phyloP scores from a whole-genome alignment of 2,888 invertebrate species.

The Drosophila robusta region DNA sequence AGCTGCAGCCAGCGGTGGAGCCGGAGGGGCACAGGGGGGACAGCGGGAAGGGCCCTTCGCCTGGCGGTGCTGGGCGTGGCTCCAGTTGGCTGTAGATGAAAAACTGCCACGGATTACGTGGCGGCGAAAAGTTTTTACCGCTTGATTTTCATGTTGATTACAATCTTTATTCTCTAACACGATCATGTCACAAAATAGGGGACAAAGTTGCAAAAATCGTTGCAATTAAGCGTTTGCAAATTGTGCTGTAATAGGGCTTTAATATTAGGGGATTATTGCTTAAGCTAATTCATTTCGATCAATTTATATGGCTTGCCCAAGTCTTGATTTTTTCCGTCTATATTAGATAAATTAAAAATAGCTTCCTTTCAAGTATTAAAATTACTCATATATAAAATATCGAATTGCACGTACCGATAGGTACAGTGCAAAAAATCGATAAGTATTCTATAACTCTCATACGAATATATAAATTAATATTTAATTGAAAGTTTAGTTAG shows the following conservation, averaged over 20 bases:
- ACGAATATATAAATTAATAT: no score
- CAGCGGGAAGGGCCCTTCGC: not conserved
- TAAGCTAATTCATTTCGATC: no score
- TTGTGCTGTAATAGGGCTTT: not conserved
- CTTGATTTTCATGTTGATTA: slow-evolving; percentile 76
- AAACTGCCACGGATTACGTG: slow-evolving; percentile 63
- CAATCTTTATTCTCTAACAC: slow-evolving; percentile 55
- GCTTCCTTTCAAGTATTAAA: no score
- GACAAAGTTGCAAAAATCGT: not conserved
- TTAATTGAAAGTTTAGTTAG: no score
- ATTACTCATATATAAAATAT: no score
- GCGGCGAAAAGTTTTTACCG: slow-evolving; percentile 57
- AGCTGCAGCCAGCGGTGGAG: slow-evolving; percentile 22
- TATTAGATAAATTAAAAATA: no score
- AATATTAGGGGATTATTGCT: not conserved
- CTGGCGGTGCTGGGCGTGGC: slow-evolving; percentile 39
- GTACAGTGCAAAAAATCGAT: no score
- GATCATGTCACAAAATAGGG: slow-evolving; percentile 21
- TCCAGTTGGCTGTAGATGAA: slow-evolving; percentile 48
- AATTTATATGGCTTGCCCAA: no score
- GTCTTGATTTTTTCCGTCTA: no score
- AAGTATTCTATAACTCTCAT: no score
- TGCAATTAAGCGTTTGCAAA: not conserved
- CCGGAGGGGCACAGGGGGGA: no score
- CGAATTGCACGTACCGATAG: no score